Evolutionary conservation across 1,140 invertebrate species (phyloP).

Genomic region (Hirudo medicinalis): DNA sequence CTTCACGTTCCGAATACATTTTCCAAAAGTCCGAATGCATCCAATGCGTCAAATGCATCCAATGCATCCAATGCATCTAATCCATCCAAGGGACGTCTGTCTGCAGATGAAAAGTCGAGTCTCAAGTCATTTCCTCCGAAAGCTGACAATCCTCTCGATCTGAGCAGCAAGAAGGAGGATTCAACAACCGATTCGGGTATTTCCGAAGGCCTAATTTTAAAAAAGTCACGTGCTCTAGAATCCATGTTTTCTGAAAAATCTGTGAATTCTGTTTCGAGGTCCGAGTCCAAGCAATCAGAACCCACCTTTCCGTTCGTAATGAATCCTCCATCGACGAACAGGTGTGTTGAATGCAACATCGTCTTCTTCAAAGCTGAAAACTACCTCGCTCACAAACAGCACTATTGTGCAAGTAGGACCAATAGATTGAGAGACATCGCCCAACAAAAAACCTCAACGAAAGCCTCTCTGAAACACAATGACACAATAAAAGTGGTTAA

Average conservation of each 20-base stretch:
- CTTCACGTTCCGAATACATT: too few relatives aligned
- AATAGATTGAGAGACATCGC: constrained; percentile 24
- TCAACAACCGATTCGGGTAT: neutral
- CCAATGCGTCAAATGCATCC: neutral
- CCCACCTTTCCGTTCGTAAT: neutral
- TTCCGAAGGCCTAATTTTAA: neutral
- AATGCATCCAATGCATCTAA: too few relatives aligned
- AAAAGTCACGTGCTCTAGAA: neutral
- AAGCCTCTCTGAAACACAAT: neutral
- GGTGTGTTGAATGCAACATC: constrained; percentile 90
- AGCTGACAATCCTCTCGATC: neutral
- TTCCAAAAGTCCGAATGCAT: too few relatives aligned
- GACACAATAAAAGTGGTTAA: neutral
- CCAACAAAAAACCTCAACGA: neutral
- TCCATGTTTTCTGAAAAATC: neutral
- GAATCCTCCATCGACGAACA: constrained; percentile 49
- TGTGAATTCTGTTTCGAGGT: neutral
- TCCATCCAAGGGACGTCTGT: neutral
- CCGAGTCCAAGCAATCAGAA: neutral
- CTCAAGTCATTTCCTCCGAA: neutral
- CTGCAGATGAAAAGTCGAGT: neutral
- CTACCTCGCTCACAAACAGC: constrained; percentile 79
- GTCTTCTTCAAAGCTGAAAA: constrained; percentile 92
- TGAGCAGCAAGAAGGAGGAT: neutral
- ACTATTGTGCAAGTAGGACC: constrained; percentile 70